Conservation (phyloP, 2,113 vertebrate species). For the Turnix velox region DNA sequence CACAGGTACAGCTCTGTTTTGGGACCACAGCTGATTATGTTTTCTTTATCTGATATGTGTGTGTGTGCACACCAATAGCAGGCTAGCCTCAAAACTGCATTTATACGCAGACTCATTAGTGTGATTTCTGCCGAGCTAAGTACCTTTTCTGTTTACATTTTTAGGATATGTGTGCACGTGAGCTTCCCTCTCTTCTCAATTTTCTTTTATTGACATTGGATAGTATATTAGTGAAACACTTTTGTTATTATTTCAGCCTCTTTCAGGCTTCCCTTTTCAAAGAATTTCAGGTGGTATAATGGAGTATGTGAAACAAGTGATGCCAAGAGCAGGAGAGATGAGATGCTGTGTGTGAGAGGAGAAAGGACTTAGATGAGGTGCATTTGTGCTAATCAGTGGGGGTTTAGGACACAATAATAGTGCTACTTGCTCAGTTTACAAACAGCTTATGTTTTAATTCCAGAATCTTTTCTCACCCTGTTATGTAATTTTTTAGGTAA, state of each 20-base stretch:
- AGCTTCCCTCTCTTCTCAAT: not conserved
- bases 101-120: not conserved
- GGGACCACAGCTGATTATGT: not conserved
- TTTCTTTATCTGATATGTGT: rapidly evolving
- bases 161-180: rapidly evolving
- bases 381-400: slow-evolving; percentile 24
- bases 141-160: not conserved
- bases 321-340: not conserved
- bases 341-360: not conserved
- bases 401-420: not conserved
- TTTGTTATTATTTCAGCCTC: not conserved
- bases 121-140: not conserved
- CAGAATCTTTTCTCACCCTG: not conserved
- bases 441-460: slow-evolving; percentile 57
- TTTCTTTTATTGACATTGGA: not conserved
- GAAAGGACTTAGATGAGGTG: not conserved
- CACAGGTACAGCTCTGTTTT: not conserved
- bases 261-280: slow-evolving; percentile 25
- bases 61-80: rapidly evolving
- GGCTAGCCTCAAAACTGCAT: not conserved
- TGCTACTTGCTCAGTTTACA: slow-evolving; percentile 45
- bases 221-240: not conserved
- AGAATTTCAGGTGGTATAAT: slow-evolving; percentile 3
- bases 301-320: slow-evolving; percentile 21
- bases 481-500: not conserved